Conservation (phyloP, 2,113 vertebrate genomes). For the Alosa alosa region DNA sequence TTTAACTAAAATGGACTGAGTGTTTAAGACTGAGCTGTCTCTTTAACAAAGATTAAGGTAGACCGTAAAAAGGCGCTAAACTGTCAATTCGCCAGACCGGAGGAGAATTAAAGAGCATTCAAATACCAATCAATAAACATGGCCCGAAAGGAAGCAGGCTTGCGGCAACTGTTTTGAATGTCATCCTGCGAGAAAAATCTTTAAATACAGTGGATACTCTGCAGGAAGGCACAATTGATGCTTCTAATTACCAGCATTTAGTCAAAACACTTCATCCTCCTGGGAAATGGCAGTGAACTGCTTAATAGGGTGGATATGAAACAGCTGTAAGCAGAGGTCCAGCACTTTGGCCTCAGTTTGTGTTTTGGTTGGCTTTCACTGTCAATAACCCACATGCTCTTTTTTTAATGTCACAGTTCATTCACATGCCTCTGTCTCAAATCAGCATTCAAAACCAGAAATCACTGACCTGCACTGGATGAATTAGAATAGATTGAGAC, state of each 20-base stretch:
- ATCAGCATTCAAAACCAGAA: not conserved
- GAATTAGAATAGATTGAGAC: not conserved
- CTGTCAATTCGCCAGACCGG: not conserved
- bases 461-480: not conserved
- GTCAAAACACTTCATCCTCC: not conserved
- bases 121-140: slow-evolving; percentile 8
- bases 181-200: slow-evolving; percentile 10
- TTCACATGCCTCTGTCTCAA: not conserved
- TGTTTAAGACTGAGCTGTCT: not conserved
- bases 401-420: not conserved
- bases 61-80: not conserved
- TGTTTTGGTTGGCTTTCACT: not conserved
- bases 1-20: not conserved
- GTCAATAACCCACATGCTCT: not conserved
- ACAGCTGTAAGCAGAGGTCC: not conserved
- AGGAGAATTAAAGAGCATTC: slow-evolving; percentile 11
- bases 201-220: slow-evolving; percentile 6
- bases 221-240: slow-evolving; percentile 1
- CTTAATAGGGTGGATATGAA: not conserved
- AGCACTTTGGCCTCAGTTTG: not conserved
- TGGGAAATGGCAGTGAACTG: slow-evolving; percentile 2
- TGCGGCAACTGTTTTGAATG: not conserved
- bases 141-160: not conserved
- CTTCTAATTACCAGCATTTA: not conserved
- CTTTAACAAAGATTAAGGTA: not conserved